Percentiles rank a stretch among this genome's conserved stretches.
phyloP scores from a whole-genome alignment of 2,888 invertebrate genomes.

The Petrolisthes manimaculis region DNA sequence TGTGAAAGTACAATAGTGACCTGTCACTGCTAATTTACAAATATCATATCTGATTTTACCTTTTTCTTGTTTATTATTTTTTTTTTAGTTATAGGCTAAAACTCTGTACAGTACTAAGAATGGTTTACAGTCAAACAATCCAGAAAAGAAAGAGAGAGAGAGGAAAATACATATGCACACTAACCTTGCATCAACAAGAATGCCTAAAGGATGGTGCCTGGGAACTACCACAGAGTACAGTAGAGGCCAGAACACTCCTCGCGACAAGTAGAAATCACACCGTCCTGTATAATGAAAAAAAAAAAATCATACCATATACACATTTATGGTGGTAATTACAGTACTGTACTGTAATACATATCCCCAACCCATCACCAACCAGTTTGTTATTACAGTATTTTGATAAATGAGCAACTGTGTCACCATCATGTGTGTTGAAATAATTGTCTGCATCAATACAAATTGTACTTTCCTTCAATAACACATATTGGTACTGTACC shows the following conservation, averaged over 20 bases:
- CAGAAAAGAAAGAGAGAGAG: background rate
- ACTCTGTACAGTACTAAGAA: no score
- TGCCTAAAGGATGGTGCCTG: conserved; percentile 14
- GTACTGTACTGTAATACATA: no score
- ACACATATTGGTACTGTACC: background rate
- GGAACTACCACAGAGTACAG: conserved; percentile 38
- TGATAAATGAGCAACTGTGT: no score
- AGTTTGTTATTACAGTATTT: background rate
- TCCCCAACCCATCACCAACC: no score
- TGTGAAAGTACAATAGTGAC: background rate
- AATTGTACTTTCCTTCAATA: background rate
- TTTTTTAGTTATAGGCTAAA: no score
- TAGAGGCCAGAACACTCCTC: conserved; percentile 39
- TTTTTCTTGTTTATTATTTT: no score
- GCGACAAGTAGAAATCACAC: conserved; percentile 46
- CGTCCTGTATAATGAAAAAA: conserved; percentile 11
- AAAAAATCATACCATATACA: background rate
- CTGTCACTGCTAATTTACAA: no score
- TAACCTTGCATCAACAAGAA: conserved; percentile 40
- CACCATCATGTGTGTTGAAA: no score
- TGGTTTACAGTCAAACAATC: background rate
- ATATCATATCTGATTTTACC: no score
- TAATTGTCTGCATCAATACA: background rate
- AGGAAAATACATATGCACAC: background rate
- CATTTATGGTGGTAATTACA: background rate